A percentile compares a stretch with the other conserved stretches of the same genome.
phyloP scores from a whole-genome alignment of 2,113 vertebrate genomes.

The Caretta caretta region DNA sequence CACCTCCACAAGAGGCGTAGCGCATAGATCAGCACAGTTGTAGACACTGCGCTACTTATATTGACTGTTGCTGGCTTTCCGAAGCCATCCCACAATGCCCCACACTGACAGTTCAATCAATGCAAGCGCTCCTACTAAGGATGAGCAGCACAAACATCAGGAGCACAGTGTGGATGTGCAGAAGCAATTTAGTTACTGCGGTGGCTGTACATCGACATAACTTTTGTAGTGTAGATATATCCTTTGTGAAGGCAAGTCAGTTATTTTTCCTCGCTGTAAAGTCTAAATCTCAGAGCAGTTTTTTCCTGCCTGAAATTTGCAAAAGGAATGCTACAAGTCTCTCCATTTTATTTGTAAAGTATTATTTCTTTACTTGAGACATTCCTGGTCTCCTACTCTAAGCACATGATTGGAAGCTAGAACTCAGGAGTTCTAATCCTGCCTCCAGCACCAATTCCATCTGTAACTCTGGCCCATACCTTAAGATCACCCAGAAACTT shows the following conservation, averaged over 20 bases:
- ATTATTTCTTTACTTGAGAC: not conserved
- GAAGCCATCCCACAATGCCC: not conserved
- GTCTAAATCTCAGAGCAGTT: not conserved
- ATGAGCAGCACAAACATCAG: accelerated
- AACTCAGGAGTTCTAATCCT: not conserved
- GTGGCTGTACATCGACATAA: not conserved
- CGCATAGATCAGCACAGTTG: not conserved
- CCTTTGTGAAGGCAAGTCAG: not conserved
- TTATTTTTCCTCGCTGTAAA: not conserved
- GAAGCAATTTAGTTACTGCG: not conserved
- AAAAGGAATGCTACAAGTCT: not conserved
- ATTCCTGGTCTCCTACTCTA: not conserved
- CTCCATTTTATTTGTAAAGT: not conserved
- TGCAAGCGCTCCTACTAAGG: not conserved
- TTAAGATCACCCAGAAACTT: not conserved
- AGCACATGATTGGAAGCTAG: not conserved
- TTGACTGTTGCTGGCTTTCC: not conserved
- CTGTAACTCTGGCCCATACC: not conserved
- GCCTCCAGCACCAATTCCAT: not conserved
- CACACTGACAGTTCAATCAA: not conserved
- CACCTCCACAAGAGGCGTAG: not conserved
- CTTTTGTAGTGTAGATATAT: not conserved
- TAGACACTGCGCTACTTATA: not conserved
- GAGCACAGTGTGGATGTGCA: not conserved
- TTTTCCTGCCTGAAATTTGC: not conserved